A percentile compares a stretch with the other conserved stretches of the same genome.
These are phyloP conservation scores for Imbricaverruca yamaguchii DNA, from an alignment of 2,888 invertebrate species.

Conservation along the genomic window DNA sequence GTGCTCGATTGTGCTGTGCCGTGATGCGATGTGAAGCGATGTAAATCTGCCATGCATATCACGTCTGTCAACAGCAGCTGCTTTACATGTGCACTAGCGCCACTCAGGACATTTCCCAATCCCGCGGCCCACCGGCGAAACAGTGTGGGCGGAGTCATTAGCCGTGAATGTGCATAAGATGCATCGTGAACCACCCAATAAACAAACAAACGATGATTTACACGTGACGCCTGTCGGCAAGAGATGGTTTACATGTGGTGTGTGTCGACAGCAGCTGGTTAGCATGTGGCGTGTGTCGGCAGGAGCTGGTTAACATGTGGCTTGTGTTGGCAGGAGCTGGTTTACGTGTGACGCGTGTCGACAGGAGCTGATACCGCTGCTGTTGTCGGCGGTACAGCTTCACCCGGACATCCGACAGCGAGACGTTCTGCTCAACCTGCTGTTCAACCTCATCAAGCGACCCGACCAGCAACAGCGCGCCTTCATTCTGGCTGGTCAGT, in stretches of 20 bases:
- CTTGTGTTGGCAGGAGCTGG: neutral
- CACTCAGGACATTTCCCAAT: too few species aligned
- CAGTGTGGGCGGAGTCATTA: too few species aligned
- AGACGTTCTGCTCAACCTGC: conserved; percentile 55
- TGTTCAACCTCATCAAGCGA: conserved; percentile 63
- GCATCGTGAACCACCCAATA: too few species aligned
- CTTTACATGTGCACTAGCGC: too few species aligned
- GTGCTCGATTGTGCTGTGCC: too few species aligned
- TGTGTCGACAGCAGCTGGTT: neutral
- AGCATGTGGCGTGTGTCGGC: neutral
- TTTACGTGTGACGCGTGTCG: neutral
- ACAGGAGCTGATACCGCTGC: conserved; percentile 56
- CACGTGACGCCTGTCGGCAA: too few species aligned
- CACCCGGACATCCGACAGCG: conserved; percentile 52
- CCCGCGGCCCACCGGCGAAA: too few species aligned
- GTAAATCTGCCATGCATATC: too few species aligned
- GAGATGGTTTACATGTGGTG: neutral
- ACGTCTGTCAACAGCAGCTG: too few species aligned
- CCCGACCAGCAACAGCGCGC: conserved; percentile 59
- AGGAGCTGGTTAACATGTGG: neutral
- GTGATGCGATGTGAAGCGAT: too few species aligned
- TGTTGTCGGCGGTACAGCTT: conserved; percentile 54
- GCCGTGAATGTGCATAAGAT: too few species aligned
- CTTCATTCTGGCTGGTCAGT: conserved; percentile 51
- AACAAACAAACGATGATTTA: too few species aligned